A percentile compares a stretch with the other conserved stretches of the same genome.
Conservation (phyloP, 2,888 invertebrate species). For the Eupithecia dodoneata region DNA sequence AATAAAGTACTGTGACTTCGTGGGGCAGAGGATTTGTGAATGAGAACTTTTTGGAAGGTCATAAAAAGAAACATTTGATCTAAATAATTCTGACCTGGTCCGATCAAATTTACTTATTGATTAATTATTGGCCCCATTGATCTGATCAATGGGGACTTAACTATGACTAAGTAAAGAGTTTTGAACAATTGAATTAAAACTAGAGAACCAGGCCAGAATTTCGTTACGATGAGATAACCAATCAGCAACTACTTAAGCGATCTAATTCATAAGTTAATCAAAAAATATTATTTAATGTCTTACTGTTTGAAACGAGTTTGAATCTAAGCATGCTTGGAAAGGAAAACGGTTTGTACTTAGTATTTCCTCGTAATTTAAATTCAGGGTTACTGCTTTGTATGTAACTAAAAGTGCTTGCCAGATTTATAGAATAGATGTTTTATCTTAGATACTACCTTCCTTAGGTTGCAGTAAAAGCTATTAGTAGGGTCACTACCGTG, state of each 20-base stretch:
- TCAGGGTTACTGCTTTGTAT: conserved; percentile 37
- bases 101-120: not conserved
- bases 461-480: not conserved
- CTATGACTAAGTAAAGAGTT: too few species aligned
- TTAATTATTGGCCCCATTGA: too few species aligned
- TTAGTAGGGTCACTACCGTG: not conserved
- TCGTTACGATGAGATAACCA: not conserved
- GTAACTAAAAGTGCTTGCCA: not conserved
- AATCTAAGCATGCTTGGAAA: conserved; percentile 27
- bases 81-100: not conserved
- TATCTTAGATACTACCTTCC: not conserved
- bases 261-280: not conserved
- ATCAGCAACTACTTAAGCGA: not conserved
- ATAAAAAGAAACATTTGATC: not conserved
- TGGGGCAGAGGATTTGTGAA: not conserved
- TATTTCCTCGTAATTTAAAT: conserved; percentile 39
- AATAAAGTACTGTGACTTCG: not conserved
- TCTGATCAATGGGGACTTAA: too few species aligned
- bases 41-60: not conserved
- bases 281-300: not conserved
- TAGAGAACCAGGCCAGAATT: not conserved
- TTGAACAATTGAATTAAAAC: not conserved
- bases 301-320: not conserved
- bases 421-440: conserved; percentile 3
- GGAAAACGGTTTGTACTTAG: conserved; percentile 31